A percentile compares a stretch with the other conserved stretches of the same genome.
Conservation (phyloP, 1,140 invertebrate species). For the Drosophila obscura region DNA sequence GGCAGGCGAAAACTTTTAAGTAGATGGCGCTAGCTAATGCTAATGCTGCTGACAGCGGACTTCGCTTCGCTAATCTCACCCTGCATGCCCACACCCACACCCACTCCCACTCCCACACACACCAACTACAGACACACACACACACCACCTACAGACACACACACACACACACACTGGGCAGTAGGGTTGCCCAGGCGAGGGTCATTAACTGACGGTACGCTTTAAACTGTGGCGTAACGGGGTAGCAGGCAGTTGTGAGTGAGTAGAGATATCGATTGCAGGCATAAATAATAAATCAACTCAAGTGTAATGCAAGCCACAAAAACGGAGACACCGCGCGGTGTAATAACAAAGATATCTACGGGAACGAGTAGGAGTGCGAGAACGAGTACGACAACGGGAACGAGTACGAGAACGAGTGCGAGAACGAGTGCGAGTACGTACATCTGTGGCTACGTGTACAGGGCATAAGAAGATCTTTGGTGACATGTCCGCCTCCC, state of each 20-base stretch:
- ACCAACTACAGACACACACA: conserved; percentile 1
- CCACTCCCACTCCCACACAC: conserved; percentile 7
- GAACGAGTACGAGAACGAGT: too few relatives aligned
- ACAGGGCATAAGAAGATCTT: too few relatives aligned
- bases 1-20: conserved; percentile 50
- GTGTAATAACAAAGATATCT: neutral
- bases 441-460: too few relatives aligned
- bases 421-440: too few relatives aligned
- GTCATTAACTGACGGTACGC: conserved; percentile 18
- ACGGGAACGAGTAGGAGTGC: too few relatives aligned
- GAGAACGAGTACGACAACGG: too few relatives aligned
- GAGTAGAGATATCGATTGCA: conserved; percentile 18
- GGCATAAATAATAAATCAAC: conserved; percentile 47
- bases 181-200: conserved; percentile 11
- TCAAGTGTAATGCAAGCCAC: conserved; percentile 23
- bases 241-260: conserved; percentile 4
- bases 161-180: conserved; percentile 20
- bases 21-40: conserved; percentile 28
- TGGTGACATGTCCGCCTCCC: too few relatives aligned
- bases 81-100: conserved; percentile 20
- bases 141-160: conserved; percentile 1
- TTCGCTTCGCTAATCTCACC: conserved; percentile 42
- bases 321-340: neutral
- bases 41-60: conserved; percentile 34
- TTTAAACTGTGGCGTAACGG: conserved; percentile 32